Conservation (phyloP, 1,140 invertebrate species). For the Leptinotarsa texana region DNA sequence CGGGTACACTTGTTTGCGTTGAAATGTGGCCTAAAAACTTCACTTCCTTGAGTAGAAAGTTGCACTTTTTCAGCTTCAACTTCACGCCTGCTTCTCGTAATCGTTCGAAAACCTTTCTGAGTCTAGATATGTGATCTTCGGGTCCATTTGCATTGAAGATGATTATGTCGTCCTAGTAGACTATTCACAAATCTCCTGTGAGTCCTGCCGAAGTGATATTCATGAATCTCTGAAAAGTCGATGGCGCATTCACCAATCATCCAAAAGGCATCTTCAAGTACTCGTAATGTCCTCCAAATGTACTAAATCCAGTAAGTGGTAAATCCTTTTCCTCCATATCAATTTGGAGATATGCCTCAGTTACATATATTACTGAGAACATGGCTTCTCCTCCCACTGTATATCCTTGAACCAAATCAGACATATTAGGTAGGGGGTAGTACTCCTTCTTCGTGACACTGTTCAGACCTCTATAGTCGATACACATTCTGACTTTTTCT, state of each 20-base stretch:
- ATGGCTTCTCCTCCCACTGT: background rate
- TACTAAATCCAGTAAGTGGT: constrained; percentile 21
- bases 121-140: constrained; percentile 5
- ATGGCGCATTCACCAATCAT: constrained; percentile 22
- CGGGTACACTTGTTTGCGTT: constrained; percentile 15
- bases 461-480: constrained; percentile 22
- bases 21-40: constrained; percentile 32
- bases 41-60: constrained; percentile 17
- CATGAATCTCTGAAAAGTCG: constrained; percentile 27
- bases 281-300: constrained; percentile 24
- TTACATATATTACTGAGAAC: constrained; percentile 19
- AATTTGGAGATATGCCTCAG: constrained; percentile 25
- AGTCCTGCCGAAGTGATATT: constrained; percentile 16
- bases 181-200: constrained; percentile 15
- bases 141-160: constrained; percentile 12
- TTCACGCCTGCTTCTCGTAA: constrained; percentile 11
- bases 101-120: background rate
- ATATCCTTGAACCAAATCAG: constrained; percentile 3
- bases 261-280: constrained; percentile 24
- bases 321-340: constrained; percentile 12
- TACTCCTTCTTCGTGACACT: constrained; percentile 25
- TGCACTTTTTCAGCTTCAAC: constrained; percentile 17
- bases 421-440: constrained; percentile 20
- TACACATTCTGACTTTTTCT: constrained; percentile 21
- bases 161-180: constrained; percentile 23